Percentiles rank a stretch among this genome's conserved stretches.
Evolutionary conservation across 2,888 invertebrate species (phyloP).

Genomic region (Oligia fasciuncula): DNA sequence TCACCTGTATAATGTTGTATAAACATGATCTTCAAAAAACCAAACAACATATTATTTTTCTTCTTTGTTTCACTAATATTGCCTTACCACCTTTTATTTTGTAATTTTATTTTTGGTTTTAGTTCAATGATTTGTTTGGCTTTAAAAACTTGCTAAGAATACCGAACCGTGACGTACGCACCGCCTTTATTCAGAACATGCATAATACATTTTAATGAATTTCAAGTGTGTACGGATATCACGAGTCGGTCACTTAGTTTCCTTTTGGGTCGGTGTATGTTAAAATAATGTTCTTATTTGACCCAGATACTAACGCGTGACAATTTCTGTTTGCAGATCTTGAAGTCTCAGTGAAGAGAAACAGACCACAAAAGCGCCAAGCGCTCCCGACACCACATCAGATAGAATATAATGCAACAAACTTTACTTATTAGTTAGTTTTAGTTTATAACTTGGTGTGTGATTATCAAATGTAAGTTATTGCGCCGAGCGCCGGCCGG

Average conservation of each 20-base stretch:
- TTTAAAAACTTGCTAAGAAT: constrained; percentile 34
- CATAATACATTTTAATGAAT: constrained; percentile 5
- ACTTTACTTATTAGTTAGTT: constrained; percentile 86
- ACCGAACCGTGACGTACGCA: constrained; percentile 38
- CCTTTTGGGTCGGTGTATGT: constrained; percentile 42
- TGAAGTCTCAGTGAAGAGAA: constrained; percentile 81
- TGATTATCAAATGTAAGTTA: constrained; percentile 87
- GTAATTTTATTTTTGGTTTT: constrained; percentile 25
- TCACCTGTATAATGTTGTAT: constrained; percentile 15
- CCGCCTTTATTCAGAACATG: constrained; percentile 11
- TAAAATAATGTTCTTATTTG: background rate
- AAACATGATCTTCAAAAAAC: background rate
- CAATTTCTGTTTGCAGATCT: constrained; percentile 82
- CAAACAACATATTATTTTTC: background rate
- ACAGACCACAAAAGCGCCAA: constrained; percentile 77
- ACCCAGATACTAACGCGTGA: constrained; percentile 19
- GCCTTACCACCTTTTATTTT: constrained; percentile 36
- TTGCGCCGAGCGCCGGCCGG: constrained; percentile 85
- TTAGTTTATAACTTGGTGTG: constrained; percentile 88
- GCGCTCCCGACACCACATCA: constrained; percentile 81
- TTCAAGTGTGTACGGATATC: constrained; percentile 23
- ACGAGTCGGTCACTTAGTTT: constrained; percentile 40
- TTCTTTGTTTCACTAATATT: constrained; percentile 34
- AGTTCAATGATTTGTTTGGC: constrained; percentile 21
- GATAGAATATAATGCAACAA: constrained; percentile 80